These are phyloP conservation scores for Varanus salvator DNA, from an alignment of 2,113 vertebrate species.

Conservation along the genomic window DNA sequence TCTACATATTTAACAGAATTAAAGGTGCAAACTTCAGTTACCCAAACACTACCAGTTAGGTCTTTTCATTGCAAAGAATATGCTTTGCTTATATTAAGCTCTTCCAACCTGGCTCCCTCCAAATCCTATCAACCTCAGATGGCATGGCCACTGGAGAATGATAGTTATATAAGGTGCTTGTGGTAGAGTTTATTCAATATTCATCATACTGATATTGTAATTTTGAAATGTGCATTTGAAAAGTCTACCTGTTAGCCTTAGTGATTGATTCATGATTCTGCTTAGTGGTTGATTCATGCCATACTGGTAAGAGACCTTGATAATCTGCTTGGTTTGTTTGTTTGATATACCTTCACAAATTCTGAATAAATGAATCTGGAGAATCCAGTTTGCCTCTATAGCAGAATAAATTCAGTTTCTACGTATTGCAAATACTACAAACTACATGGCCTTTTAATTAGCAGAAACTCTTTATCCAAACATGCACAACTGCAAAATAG, in stretches of 20 bases:
- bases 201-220: neutral
- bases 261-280: neutral
- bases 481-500: constrained; percentile 65
- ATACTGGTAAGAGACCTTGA: neutral
- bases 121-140: too few relatives aligned
- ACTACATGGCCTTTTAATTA: constrained; percentile 61
- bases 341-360: neutral
- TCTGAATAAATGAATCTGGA: accelerated
- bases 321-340: neutral
- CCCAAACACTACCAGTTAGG: neutral
- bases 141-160: too few relatives aligned
- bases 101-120: too few relatives aligned
- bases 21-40: constrained; percentile 2
- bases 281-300: neutral
- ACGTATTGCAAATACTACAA: constrained; percentile 44
- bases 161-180: neutral
- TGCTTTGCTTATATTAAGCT: neutral
- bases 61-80: neutral
- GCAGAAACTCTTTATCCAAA: constrained; percentile 56
- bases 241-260: neutral
- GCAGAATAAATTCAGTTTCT: constrained; percentile 29
- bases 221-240: constrained; percentile 10
- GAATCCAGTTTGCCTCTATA: constrained; percentile 12
- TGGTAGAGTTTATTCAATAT: neutral
- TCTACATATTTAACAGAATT: constrained; percentile 6